Evolutionary conservation across 2,113 vertebrate genomes (phyloP).

Genomic region (Cebus imitator): DNA sequence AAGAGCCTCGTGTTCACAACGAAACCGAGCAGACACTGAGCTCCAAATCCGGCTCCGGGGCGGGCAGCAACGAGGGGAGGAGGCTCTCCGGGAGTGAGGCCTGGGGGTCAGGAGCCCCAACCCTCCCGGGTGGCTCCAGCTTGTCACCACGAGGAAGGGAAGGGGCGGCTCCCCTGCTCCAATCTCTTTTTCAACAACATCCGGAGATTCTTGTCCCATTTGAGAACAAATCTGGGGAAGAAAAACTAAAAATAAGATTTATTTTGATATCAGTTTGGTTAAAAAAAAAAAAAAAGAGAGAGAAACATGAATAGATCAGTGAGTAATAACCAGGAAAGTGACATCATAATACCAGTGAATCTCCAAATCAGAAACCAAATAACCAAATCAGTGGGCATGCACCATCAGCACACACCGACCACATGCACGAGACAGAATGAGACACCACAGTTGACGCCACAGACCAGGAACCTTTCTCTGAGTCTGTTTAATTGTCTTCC

Average conservation of each 20-base stretch:
- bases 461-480: background rate
- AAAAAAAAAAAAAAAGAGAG: background rate
- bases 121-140: too few species aligned
- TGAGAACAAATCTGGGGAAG: background rate
- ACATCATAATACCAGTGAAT: background rate
- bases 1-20: too few species aligned
- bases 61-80: fast-evolving
- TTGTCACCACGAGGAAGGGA: background rate
- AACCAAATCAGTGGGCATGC: background rate
- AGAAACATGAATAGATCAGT: background rate
- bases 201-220: background rate
- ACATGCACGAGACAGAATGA: too few species aligned
- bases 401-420: background rate
- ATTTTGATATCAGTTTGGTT: background rate
- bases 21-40: too few species aligned
- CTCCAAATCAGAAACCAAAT: background rate
- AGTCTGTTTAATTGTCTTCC: background rate
- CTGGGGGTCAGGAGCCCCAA: too few species aligned
- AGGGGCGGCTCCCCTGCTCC: background rate
- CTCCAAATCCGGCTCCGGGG: too few species aligned
- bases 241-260: background rate
- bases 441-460: too few species aligned
- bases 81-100: too few species aligned
- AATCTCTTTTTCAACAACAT: background rate
- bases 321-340: background rate